Conservation (phyloP, 2,888 invertebrate species). For the Isoperla grammatica region DNA sequence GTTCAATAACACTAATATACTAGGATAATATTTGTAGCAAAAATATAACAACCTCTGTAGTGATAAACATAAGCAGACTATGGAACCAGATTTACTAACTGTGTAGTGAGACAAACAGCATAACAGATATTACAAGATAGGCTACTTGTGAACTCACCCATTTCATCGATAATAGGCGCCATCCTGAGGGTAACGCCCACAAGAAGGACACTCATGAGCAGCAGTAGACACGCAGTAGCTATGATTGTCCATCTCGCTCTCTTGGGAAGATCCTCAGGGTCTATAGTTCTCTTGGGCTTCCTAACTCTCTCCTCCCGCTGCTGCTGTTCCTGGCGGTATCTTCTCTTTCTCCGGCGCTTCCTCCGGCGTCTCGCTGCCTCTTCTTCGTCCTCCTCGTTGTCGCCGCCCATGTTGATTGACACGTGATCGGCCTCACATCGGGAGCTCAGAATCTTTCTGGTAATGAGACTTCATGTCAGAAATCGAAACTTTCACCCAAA, state of each 20-base stretch:
- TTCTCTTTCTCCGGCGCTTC: slow-evolving; percentile 24
- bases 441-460: slow-evolving; percentile 41
- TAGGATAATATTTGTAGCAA: too few species aligned
- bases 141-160: slow-evolving; percentile 80
- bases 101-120: too few species aligned
- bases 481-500: too few species aligned
- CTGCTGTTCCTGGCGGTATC: slow-evolving; percentile 35
- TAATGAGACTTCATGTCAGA: not conserved
- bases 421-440: slow-evolving; percentile 48
- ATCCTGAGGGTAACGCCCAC: slow-evolving; percentile 88
- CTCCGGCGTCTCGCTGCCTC: slow-evolving; percentile 21
- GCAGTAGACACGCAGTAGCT: slow-evolving; percentile 79
- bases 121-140: too few species aligned
- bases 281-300: slow-evolving; percentile 37
- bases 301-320: slow-evolving; percentile 48
- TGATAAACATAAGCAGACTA: too few species aligned
- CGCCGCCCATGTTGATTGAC: slow-evolving; percentile 48
- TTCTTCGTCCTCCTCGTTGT: slow-evolving; percentile 37
- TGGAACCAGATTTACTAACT: too few species aligned
- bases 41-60: too few species aligned
- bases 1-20: too few species aligned
- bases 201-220: slow-evolving; percentile 82
- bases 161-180: slow-evolving; percentile 93
- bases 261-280: slow-evolving; percentile 76
- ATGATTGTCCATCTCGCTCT: slow-evolving; percentile 87